phyloP scores from a whole-genome alignment of 2,113 vertebrate species.

The Toxotes chatareus region DNA sequence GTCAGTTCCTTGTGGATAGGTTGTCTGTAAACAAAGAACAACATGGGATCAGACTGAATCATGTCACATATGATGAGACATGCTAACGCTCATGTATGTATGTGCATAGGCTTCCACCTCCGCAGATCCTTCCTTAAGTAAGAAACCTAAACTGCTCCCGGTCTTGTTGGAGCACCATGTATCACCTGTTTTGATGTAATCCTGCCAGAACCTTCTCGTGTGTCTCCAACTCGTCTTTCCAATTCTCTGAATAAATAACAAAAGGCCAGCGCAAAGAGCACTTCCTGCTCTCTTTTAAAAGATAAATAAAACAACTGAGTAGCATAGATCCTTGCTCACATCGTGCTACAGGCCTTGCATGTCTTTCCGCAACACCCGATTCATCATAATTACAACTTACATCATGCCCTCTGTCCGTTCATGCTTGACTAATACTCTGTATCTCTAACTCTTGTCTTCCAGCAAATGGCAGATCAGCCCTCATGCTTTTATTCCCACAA shows the following conservation, averaged over 20 bases:
- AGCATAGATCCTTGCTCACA: slow-evolving; percentile 16
- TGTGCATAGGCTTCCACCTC: too few relatives aligned
- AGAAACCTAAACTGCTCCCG: not conserved
- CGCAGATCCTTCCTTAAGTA: not conserved
- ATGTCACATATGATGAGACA: not conserved
- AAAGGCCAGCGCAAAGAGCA: slow-evolving; percentile 12
- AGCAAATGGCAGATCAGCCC: slow-evolving; percentile 11
- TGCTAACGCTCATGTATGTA: too few relatives aligned
- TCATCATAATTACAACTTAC: slow-evolving; percentile 73
- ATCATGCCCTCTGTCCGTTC: slow-evolving; percentile 20
- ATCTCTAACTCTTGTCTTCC: slow-evolving; percentile 12
- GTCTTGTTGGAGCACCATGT: slow-evolving; percentile 11
- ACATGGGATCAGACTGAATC: not conserved
- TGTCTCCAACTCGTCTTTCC: slow-evolving; percentile 32
- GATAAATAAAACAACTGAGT: slow-evolving; percentile 32
- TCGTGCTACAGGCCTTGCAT: slow-evolving; percentile 73
- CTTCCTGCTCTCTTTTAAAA: not conserved
- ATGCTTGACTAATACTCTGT: not conserved
- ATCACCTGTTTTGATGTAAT: slow-evolving; percentile 23
- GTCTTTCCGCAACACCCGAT: slow-evolving; percentile 85
- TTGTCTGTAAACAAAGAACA: slow-evolving; percentile 56
- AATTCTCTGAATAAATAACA: slow-evolving; percentile 44
- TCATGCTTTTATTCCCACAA: slow-evolving; percentile 8
- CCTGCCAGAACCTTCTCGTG: slow-evolving; percentile 13
- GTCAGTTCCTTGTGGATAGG: slow-evolving; percentile 69